Percentiles rank a stretch among this genome's conserved stretches.
Conservation (phyloP, 2,113 vertebrate genomes). For the Sclerurus mexicanus region DNA sequence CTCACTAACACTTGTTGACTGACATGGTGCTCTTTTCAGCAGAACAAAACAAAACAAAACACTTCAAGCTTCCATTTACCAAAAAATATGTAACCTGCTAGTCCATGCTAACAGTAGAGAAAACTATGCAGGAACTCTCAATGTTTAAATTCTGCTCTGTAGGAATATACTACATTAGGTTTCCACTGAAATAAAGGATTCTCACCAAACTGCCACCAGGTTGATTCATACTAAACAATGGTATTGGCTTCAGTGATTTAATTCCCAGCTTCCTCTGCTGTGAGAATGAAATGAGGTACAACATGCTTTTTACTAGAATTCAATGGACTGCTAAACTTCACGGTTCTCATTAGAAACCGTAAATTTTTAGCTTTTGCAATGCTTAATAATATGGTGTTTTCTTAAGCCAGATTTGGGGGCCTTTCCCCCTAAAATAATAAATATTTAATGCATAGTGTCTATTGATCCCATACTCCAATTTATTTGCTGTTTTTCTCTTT, state of each 20-base stretch:
- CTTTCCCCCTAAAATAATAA: not conserved
- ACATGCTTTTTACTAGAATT: not conserved
- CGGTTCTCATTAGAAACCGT: not conserved
- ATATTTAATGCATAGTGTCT: not conserved
- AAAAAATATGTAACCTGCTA: not conserved
- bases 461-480: not conserved
- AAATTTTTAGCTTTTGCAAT: not conserved
- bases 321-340: not conserved
- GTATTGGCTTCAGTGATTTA: not conserved
- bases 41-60: not conserved
- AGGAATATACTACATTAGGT: not conserved
- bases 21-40: not conserved
- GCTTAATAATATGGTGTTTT: not conserved
- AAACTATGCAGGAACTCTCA: not conserved
- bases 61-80: not conserved
- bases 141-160: not conserved
- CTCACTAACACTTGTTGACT: not conserved
- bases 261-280: not conserved
- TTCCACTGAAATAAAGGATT: not conserved
- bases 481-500: not conserved
- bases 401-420: not conserved
- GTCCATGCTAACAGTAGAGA: not conserved
- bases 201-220: not conserved
- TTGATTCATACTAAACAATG: not conserved
- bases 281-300: not conserved